A percentile compares a stretch with the other conserved stretches of the same genome.
Evolutionary conservation across 2,797 vertebrate genomes (phyloP).

Genomic region (Morelia viridis): DNA sequence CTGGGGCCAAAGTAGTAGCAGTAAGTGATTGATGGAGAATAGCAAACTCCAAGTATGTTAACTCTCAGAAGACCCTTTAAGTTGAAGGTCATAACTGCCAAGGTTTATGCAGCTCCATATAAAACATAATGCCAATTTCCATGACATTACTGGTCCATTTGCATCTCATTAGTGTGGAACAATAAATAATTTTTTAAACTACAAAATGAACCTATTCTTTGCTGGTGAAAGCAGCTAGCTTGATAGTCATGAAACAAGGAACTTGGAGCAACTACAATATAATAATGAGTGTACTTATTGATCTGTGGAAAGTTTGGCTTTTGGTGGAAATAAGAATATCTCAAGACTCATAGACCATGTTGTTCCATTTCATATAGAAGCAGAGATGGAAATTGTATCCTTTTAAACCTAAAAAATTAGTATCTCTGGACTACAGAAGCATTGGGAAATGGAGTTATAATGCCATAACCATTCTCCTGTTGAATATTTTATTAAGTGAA

Average conservation of each 20-base stretch:
- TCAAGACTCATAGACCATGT: slow-evolving; percentile 12
- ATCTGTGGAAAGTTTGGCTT: neutral
- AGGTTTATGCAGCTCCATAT: slow-evolving; percentile 14
- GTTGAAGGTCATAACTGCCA: slow-evolving; percentile 9
- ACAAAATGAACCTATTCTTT: neutral
- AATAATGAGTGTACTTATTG: neutral
- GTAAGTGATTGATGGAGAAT: slow-evolving; percentile 27
- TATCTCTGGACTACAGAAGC: neutral
- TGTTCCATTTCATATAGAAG: neutral
- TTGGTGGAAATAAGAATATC: neutral
- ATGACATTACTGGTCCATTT: slow-evolving; percentile 31
- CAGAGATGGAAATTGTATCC: slow-evolving; percentile 7
- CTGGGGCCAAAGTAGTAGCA: neutral
- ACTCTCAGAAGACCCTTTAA: slow-evolving; percentile 3
- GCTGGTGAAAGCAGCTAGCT: neutral
- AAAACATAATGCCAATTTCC: slow-evolving; percentile 34
- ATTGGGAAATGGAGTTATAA: neutral
- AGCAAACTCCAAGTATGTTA: neutral
- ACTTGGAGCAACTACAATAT: neutral
- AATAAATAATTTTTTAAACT: slow-evolving; percentile 1
- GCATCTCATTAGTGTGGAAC: slow-evolving; percentile 17
- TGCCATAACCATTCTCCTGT: neutral
- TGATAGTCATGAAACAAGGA: neutral
- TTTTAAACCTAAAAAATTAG: neutral
- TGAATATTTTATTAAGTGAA: neutral